Evolutionary conservation across 1,140 invertebrate species (phyloP), one percentile per base, ranked within the genome.

Genomic region (Hyles vespertilio): DNA sequence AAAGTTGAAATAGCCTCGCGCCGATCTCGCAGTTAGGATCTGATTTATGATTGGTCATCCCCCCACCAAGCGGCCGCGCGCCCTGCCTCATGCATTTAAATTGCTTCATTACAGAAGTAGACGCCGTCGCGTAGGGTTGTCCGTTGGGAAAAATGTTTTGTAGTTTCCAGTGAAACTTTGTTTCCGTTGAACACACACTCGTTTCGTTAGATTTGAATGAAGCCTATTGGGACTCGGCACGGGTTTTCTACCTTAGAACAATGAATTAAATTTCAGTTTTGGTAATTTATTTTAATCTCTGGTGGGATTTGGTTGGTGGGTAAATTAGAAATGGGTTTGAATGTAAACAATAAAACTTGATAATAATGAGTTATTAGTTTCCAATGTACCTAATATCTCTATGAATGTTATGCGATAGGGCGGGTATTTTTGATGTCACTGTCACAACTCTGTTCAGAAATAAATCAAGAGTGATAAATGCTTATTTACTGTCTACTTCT

Each of bases 61-160:
- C 80, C 84, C 81, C 77, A 77, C 81, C 82, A 83, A 67, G 63
- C 72, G 69, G 58, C 74, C 79, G 80, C 84, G 80, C 85, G 85
- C 85, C 87, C 87, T 88, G 79, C 87, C 84, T 89, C 89, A 90
- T 90, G 89, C 89, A 90, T 90, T 90, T 90, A 90, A 89, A 90
- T 90, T 90, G 87, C 87, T 90, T 90, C 89, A 90, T 90, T 90
- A 89, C 78, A 69, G 83, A 81, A 77, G 79, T 84, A 87, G 84
- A 87, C 77, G 81, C 64, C 71, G 70, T 58, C 59, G 63, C 58
- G 59, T 74, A 88, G 85, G 85, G 85, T 81, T 88, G 85, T 69
- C 84, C 72, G 70, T 64, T 69, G 77, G 71, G 79, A 78, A 75
- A 78, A 84, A 79, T 76, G 60, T 71, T 56, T 44, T 36, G 40